Conservation (phyloP, 2,888 invertebrate genomes). For the Heliothis peltigera region DNA sequence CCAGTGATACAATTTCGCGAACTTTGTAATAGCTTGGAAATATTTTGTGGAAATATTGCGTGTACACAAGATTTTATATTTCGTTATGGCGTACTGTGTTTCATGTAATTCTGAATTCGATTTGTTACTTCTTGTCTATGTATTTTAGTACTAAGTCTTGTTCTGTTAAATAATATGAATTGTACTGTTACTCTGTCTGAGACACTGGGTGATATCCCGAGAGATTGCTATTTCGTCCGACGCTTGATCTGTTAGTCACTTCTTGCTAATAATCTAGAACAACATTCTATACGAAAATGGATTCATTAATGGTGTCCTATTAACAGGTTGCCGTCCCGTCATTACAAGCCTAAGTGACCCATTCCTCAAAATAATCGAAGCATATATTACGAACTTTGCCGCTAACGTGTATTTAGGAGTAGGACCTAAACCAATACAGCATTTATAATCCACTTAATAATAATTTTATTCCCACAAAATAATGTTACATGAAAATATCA, state of each 20-base stretch:
- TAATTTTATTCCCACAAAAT: conserved; percentile 38
- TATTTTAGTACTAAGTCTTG: not conserved
- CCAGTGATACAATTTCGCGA: conserved; percentile 70
- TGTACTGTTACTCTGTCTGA: no score
- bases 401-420: conserved; percentile 36
- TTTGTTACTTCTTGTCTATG: not conserved
- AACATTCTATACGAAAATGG: conserved; percentile 1
- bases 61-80: conserved; percentile 38
- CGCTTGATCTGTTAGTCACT: not conserved
- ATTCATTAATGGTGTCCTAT: conserved; percentile 14
- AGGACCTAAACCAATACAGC: conserved; percentile 39
- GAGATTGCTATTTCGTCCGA: not conserved
- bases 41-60: conserved; percentile 52
- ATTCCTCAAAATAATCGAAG: conserved; percentile 38
- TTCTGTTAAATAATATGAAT: no score
- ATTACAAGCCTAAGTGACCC: conserved; percentile 23
- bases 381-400: conserved; percentile 17
- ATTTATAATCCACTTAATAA: conserved; percentile 39
- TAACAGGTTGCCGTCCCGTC: conserved; percentile 21
- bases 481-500: conserved; percentile 50
- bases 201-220: no score
- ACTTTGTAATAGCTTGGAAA: conserved; percentile 65
- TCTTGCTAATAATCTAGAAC: not conserved
- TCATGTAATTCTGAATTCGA: not conserved
- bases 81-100: conserved; percentile 29